Evolutionary conservation across 2,797 vertebrate genomes (phyloP).

Genomic region (Telmatherina bonti): DNA sequence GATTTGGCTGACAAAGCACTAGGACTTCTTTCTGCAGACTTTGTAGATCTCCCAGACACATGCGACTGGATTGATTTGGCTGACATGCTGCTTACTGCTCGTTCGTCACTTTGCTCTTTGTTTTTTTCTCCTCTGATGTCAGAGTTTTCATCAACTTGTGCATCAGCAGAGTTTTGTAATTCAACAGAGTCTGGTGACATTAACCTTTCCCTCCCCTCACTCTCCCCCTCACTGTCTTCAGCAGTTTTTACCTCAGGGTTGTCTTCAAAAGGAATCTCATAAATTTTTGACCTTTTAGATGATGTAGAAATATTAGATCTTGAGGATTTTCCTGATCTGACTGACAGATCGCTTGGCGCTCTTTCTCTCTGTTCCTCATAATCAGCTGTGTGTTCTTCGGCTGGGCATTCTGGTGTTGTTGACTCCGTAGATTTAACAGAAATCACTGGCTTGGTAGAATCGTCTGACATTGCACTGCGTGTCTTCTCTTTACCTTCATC

Average conservation of each 20-base stretch:
- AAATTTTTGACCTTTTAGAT: constrained; percentile 51
- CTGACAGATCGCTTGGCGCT: constrained; percentile 46
- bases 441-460: constrained; percentile 50
- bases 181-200: constrained; percentile 45
- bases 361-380: constrained; percentile 27
- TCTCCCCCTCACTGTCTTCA: constrained; percentile 17
- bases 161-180: constrained; percentile 17
- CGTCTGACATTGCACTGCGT: constrained; percentile 48
- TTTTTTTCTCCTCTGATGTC: constrained; percentile 23
- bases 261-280: constrained; percentile 13
- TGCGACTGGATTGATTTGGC: constrained; percentile 45
- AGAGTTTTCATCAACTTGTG: constrained; percentile 1
- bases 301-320: constrained; percentile 57
- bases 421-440: constrained; percentile 43
- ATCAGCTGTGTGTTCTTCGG: constrained; percentile 9
- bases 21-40: constrained; percentile 25
- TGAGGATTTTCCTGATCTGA: constrained; percentile 52
- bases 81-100: constrained; percentile 53
- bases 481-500: constrained; percentile 42
- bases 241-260: not conserved
- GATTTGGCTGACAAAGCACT: constrained; percentile 61
- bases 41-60: constrained; percentile 42
- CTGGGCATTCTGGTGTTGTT: not conserved
- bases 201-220: constrained; percentile 40
- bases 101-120: constrained; percentile 50